Conservation (phyloP, 1,140 invertebrate genomes). For the Ridgeia piscesae region DNA sequence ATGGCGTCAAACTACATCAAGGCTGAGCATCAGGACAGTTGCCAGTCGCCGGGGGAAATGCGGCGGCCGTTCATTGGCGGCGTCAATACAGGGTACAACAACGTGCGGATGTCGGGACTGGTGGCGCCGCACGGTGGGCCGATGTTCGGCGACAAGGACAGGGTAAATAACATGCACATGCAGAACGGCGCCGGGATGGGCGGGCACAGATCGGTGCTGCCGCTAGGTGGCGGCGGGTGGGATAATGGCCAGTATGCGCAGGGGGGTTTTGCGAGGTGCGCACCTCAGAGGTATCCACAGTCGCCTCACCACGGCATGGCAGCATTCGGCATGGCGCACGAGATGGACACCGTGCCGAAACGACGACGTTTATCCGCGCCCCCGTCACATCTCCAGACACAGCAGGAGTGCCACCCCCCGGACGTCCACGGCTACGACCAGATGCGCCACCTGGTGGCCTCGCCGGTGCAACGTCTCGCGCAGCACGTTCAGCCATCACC, state of each 20-base stretch:
- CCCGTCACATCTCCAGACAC: background rate
- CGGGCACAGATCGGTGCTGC: background rate
- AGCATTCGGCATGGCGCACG: background rate
- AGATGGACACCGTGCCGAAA: background rate
- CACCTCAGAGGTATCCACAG: background rate
- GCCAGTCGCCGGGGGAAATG: background rate
- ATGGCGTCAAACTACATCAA: background rate
- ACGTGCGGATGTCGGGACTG: background rate
- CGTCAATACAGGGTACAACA: background rate
- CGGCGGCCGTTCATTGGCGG: background rate
- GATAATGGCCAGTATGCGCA: background rate
- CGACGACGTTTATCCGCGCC: background rate
- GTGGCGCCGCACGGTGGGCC: background rate
- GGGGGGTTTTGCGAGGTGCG: background rate
- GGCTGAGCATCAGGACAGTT: background rate
- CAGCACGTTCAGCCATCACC: background rate
- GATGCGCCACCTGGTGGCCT: background rate
- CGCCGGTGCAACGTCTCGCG: background rate
- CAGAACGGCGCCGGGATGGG: background rate
- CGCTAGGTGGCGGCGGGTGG: background rate
- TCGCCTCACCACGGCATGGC: background rate
- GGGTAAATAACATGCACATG: background rate
- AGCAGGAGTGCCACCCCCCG: background rate
- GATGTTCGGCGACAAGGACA: background rate
- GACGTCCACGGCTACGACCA: background rate